Percentiles rank a stretch among this genome's conserved stretches.
Conservation (phyloP, 2,797 vertebrate genomes). For the Adrianichthys oophorus region DNA sequence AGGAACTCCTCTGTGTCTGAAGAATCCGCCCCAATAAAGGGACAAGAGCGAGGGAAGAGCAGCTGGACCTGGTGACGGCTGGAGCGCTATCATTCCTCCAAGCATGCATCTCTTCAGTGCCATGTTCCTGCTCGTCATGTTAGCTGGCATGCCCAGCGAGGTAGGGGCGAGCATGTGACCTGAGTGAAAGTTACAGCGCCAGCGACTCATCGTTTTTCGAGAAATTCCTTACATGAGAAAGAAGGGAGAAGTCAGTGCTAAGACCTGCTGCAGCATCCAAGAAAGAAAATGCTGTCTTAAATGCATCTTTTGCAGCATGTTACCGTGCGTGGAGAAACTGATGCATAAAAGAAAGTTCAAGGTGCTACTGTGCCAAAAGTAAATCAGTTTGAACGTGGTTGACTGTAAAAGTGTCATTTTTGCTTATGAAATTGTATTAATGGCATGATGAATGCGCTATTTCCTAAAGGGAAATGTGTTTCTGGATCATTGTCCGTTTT, state of each 20-base stretch:
- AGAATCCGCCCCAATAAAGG: slow-evolving; percentile 71
- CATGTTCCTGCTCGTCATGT: slow-evolving; percentile 84
- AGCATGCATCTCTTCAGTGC: slow-evolving; percentile 85
- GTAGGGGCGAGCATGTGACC: slow-evolving; percentile 62
- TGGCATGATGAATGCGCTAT: too few species aligned
- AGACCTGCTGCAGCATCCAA: slow-evolving; percentile 22
- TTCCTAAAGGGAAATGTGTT: too few species aligned
- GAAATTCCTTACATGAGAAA: not conserved
- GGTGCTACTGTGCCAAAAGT: not conserved
- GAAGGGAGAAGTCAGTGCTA: not conserved
- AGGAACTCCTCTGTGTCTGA: slow-evolving; percentile 64
- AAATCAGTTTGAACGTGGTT: slow-evolving; percentile 9
- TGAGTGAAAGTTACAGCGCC: slow-evolving; percentile 55
- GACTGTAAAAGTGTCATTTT: slow-evolving; percentile 4
- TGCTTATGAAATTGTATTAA: too few species aligned
- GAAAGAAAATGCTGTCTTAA: slow-evolving; percentile 6
- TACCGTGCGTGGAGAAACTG: not conserved
- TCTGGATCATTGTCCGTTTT: too few species aligned
- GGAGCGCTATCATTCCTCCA: slow-evolving; percentile 74
- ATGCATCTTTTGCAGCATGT: not conserved
- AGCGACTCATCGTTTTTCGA: not conserved
- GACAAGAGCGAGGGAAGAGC: slow-evolving; percentile 33
- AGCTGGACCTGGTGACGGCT: slow-evolving; percentile 43
- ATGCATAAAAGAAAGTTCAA: slow-evolving; percentile 38
- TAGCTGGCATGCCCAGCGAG: slow-evolving; percentile 73